Percentiles rank a stretch among this genome's conserved stretches.
Conservation (phyloP, 2,797 vertebrate species). For the Spea hammondii region DNA sequence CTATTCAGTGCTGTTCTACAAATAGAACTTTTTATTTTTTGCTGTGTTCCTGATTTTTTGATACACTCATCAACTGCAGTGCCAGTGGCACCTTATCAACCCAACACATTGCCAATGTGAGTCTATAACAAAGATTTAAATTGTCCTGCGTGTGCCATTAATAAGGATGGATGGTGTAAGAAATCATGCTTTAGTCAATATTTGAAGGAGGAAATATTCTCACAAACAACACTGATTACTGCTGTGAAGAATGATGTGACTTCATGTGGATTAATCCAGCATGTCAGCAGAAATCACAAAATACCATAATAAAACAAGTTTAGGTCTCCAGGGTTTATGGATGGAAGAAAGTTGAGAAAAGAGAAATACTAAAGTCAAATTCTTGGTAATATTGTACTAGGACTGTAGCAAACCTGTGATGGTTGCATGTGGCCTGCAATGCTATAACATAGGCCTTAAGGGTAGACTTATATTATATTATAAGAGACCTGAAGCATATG, state of each 20-base stretch:
- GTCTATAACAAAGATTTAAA: constrained; percentile 3
- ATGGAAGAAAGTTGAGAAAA: no score
- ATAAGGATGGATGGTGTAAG: not conserved
- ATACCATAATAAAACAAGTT: not conserved
- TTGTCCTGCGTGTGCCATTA: not conserved
- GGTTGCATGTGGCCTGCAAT: no score
- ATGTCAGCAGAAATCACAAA: no score
- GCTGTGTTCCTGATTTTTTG: not conserved
- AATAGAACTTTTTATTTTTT: not conserved
- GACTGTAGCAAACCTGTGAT: no score
- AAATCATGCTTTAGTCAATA: not conserved
- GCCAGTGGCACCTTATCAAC: not conserved
- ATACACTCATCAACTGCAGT: not conserved
- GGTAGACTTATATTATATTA: no score
- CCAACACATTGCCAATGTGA: not conserved
- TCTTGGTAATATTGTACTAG: no score
- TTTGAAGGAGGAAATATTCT: not conserved
- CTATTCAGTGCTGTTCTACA: not conserved
- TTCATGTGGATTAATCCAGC: not conserved
- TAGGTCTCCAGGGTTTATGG: not conserved
- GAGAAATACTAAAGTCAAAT: no score
- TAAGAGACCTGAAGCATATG: no score
- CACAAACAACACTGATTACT: constrained; percentile 3
- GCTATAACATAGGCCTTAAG: no score
- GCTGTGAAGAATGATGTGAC: not conserved